Percentiles rank a stretch among this genome's conserved stretches.
phyloP scores from a whole-genome alignment of 2,113 vertebrate species.

The Chloropsis cyanopogon region DNA sequence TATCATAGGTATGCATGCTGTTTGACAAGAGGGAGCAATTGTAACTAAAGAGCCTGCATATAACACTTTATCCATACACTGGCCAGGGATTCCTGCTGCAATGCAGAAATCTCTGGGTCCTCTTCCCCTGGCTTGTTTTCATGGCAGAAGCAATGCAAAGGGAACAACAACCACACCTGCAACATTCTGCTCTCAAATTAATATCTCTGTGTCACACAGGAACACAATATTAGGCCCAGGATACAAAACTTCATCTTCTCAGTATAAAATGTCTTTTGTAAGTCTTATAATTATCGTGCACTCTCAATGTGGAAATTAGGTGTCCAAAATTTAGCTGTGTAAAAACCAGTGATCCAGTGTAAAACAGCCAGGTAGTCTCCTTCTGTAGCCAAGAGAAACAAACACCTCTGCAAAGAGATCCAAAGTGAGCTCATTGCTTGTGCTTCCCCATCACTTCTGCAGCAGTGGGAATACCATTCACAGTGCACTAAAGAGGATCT shows the following conservation, averaged over 20 bases:
- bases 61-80: not conserved
- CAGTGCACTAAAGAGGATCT: not conserved
- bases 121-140: not conserved
- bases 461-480: not conserved
- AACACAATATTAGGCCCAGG: not conserved
- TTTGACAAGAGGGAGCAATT: not conserved
- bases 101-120: not conserved
- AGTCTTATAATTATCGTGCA: not conserved
- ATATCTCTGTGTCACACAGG: not conserved
- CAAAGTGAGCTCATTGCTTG: not conserved
- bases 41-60: not conserved
- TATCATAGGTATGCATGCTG: not conserved
- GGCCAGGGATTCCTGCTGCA: not conserved
- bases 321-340: not conserved
- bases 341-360: not conserved
- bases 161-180: not conserved
- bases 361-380: not conserved
- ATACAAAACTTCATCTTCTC: not conserved
- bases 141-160: not conserved
- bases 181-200: not conserved
- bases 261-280: not conserved
- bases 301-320: not conserved
- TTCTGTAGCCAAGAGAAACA: not conserved
- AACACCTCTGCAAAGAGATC: not conserved
- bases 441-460: not conserved